These are phyloP conservation scores for Apis cerana DNA, from an alignment of 1,140 invertebrate species.

Conservation along the genomic window DNA sequence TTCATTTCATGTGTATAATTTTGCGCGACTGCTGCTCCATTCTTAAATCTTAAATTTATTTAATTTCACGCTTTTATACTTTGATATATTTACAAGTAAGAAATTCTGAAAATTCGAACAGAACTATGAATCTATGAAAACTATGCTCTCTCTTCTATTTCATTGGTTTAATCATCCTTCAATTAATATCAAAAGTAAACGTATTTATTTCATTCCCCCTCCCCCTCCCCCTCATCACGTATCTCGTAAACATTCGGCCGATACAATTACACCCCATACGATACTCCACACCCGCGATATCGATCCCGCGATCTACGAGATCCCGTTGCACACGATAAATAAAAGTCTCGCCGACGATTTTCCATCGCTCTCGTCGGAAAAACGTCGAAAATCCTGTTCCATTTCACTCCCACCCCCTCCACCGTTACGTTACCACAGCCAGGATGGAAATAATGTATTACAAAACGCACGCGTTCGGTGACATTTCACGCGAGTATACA, in stretches of 20 bases:
- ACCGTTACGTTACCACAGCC: neutral
- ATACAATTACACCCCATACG: neutral
- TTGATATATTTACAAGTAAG: too few species aligned
- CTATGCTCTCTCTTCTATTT: too few species aligned
- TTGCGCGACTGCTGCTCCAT: too few species aligned
- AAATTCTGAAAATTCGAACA: too few species aligned
- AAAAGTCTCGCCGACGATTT: neutral
- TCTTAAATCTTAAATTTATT: too few species aligned
- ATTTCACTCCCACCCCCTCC: neutral
- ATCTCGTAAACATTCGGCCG: neutral
- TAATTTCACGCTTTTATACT: too few species aligned
- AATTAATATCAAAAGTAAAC: too few species aligned
- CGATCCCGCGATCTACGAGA: neutral
- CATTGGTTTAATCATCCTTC: too few species aligned
- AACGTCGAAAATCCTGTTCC: slow-evolving; percentile 15
- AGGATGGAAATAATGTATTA: neutral
- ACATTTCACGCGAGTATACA: slow-evolving; percentile 24
- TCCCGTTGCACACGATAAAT: neutral
- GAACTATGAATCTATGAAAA: too few species aligned
- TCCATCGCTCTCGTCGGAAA: neutral
- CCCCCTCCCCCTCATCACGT: neutral
- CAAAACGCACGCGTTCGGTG: slow-evolving; percentile 6
- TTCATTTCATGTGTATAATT: too few species aligned
- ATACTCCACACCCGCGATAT: neutral
- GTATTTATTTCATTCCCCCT: neutral